These are phyloP conservation scores for Cephalotes varians DNA, from an alignment of 2,888 invertebrate genomes.

Conservation along the genomic window DNA sequence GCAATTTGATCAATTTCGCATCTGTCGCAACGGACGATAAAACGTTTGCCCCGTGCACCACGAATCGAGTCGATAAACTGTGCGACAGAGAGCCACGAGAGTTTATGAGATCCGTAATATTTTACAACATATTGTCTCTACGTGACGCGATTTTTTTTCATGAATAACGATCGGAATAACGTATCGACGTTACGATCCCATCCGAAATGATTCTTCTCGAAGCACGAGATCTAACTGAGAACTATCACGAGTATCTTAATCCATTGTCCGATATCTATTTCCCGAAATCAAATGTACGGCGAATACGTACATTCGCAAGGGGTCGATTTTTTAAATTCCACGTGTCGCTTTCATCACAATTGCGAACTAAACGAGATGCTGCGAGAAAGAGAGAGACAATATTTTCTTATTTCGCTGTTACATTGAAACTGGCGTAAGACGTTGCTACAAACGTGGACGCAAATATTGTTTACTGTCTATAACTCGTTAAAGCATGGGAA, in stretches of 20 bases:
- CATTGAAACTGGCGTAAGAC: background rate
- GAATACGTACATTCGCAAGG: background rate
- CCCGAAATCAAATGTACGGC: background rate
- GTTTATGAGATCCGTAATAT: slow-evolving; percentile 70
- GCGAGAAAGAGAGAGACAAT: background rate
- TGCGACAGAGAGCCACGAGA: slow-evolving; percentile 44
- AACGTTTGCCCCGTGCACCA: slow-evolving; percentile 55
- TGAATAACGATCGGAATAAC: slow-evolving; percentile 26
- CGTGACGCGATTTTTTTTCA: slow-evolving; percentile 54
- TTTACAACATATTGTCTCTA: slow-evolving; percentile 61
- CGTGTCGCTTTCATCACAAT: background rate
- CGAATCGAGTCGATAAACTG: slow-evolving; percentile 59
- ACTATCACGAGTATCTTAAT: background rate
- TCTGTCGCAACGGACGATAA: slow-evolving; percentile 52
- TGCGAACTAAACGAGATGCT: background rate
- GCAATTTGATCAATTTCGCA: slow-evolving; percentile 66
- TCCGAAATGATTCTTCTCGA: slow-evolving; percentile 15
- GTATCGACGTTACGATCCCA: slow-evolving; percentile 41
- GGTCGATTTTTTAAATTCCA: slow-evolving; percentile 6
- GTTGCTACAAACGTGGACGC: slow-evolving; percentile 6
- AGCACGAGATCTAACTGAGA: background rate
- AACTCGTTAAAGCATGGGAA: slow-evolving; percentile 16
- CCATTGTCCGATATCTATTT: background rate
- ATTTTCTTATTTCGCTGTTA: slow-evolving; percentile 25
- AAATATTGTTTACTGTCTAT: slow-evolving; percentile 36